Conservation (phyloP, 2,888 invertebrate genomes). For the Aricia artaxerxes region DNA sequence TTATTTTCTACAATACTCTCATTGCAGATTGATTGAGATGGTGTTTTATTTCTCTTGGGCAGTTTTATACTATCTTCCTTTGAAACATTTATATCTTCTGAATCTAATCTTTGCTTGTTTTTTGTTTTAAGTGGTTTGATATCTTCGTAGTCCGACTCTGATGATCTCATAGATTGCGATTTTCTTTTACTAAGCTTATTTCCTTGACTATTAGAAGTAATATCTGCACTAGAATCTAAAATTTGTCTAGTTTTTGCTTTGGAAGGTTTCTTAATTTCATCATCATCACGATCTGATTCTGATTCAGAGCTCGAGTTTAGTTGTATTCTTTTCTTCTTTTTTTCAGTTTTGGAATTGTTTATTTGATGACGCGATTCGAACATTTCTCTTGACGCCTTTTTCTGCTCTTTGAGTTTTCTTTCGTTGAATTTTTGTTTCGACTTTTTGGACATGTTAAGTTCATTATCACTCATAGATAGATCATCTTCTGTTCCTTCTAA, state of each 20-base stretch:
- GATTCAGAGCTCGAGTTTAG: slow-evolving; percentile 54
- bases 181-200: slow-evolving; percentile 23
- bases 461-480: slow-evolving; percentile 67
- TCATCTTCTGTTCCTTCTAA: slow-evolving; percentile 72
- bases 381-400: slow-evolving; percentile 72
- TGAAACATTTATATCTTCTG: slow-evolving; percentile 17
- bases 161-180: slow-evolving; percentile 12
- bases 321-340: slow-evolving; percentile 50
- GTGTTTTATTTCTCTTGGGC: slow-evolving; percentile 46
- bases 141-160: slow-evolving; percentile 35
- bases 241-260: slow-evolving; percentile 58
- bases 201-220: slow-evolving; percentile 39
- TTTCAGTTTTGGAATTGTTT: slow-evolving; percentile 46
- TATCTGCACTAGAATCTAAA: slow-evolving; percentile 60
- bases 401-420: slow-evolving; percentile 67
- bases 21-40: slow-evolving; percentile 52
- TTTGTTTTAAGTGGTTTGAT: slow-evolving; percentile 10
- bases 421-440: slow-evolving; percentile 71
- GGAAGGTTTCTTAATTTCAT: slow-evolving; percentile 44
- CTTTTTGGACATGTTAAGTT: slow-evolving; percentile 64
- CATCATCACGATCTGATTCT: slow-evolving; percentile 57
- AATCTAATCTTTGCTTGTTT: slow-evolving; percentile 29
- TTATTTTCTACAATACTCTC: slow-evolving; percentile 46
- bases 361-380: slow-evolving; percentile 65
- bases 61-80: slow-evolving; percentile 20